These are phyloP conservation scores for Sciurus carolinensis DNA, from an alignment of 2,797 vertebrate species.

Conservation along the genomic window DNA sequence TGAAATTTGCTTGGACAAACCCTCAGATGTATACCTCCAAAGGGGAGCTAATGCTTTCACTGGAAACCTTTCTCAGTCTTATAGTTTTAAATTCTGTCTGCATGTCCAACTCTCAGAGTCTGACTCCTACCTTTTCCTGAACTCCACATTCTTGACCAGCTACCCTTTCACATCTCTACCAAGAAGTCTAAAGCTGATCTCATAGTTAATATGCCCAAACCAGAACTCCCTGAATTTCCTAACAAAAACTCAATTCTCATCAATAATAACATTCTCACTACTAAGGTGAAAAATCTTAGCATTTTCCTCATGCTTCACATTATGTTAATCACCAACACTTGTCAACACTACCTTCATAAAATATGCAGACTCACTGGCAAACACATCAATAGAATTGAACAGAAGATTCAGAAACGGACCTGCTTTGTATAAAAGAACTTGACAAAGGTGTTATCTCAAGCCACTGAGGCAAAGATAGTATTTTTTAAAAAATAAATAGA, in stretches of 20 bases:
- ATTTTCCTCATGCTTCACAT: not conserved
- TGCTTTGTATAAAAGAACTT: not conserved
- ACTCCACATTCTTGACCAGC: not conserved
- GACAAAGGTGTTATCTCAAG: not conserved
- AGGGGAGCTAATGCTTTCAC: not conserved
- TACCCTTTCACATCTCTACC: not conserved
- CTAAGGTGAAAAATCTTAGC: not conserved
- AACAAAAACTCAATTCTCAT: conserved; percentile 17
- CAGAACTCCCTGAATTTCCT: not conserved
- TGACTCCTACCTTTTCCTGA: not conserved
- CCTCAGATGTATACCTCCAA: not conserved
- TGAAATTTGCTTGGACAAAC: not conserved
- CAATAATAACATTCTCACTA: not conserved
- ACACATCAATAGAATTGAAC: not conserved
- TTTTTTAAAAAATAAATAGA: not conserved
- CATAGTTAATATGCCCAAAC: not conserved
- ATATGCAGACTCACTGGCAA: not conserved
- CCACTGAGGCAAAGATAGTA: not conserved
- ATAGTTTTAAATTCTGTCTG: conserved; percentile 20
- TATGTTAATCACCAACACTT: conserved; percentile 1
- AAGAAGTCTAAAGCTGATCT: not conserved
- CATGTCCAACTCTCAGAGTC: not conserved
- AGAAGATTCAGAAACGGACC: not conserved
- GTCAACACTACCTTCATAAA: not conserved
- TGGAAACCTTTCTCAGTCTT: not conserved